phyloP scores from a whole-genome alignment of 1,140 invertebrate species.

The Scaptomyza hsui region DNA sequence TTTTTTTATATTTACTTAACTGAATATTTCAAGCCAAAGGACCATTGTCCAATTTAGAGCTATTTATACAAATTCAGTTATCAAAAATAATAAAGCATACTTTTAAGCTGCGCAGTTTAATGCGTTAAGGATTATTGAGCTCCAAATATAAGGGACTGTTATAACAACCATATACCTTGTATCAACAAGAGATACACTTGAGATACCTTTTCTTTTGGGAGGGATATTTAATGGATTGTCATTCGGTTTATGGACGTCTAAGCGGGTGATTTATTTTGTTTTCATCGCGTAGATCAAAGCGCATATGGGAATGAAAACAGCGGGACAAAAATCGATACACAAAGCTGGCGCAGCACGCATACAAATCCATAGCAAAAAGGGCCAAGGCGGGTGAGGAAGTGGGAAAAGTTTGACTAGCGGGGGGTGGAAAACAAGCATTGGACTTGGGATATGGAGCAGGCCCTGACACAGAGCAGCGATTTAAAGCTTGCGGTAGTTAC shows the following conservation, averaged over 20 bases:
- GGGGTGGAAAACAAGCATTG: conserved; percentile 4
- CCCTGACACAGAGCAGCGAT: conserved; percentile 50
- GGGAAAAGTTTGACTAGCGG: no score
- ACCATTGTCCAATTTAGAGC: not conserved
- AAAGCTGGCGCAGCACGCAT: conserved; percentile 49
- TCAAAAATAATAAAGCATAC: not conserved
- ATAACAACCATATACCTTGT: no score
- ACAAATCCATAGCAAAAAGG: conserved; percentile 23
- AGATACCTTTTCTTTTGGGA: no score
- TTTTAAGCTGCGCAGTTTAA: not conserved
- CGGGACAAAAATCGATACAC: conserved; percentile 68
- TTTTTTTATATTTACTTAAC: not conserved
- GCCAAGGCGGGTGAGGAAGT: conserved; percentile 11
- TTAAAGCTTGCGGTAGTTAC: conserved; percentile 56
- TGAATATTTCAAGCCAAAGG: no score
- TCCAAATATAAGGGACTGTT: no score
- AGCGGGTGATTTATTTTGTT: conserved; percentile 50
- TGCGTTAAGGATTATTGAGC: not conserved
- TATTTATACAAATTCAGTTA: not conserved
- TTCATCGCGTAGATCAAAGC: conserved; percentile 62
- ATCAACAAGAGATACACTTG: no score
- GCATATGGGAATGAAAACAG: conserved; percentile 55
- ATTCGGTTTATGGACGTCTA: conserved; percentile 41
- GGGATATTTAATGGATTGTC: conserved; percentile 40
- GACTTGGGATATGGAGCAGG: conserved; percentile 55